Evolutionary conservation across 2,888 invertebrate genomes (phyloP), one percentile per base, ranked within the genome.

Genomic region (Anagyrus pseudococci): DNA sequence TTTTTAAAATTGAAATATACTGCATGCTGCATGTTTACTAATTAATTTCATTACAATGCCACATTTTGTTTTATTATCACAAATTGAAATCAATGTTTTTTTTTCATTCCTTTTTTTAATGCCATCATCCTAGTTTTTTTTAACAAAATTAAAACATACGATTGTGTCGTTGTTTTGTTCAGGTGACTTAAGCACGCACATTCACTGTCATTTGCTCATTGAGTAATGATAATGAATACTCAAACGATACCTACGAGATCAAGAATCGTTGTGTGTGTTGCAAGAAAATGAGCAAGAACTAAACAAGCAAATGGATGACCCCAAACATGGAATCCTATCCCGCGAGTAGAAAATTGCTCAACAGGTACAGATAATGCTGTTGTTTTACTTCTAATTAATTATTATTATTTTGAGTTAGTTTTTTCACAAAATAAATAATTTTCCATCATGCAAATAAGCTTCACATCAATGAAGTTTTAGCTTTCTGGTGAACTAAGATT

Each of bases 181-280:
- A 80, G 80, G 80, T 80, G 77, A 81, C 80, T 80, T 80, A 79
- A 81, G 80, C 76, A 79, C 78, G 67, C 64, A 62, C 58, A 64
- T 67, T 67, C 67, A 67, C 52, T 67, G 63, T 67, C 62, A 62
- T 64, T 64, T 33, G 58, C 61, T 66, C 67, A 63, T 63, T 65
- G 48, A 75, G 79, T 76, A 79, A 80, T 80, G 79, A 80, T 80
- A 80, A 78, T 79, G 80, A 80, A 78, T 73, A 63, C 60, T 69
- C 65, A 70, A 80, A 81, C 80, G 80, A 80, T 81, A 80, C 79
- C 79, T 80, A 81, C 76, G 80, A 81, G 80, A 81, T 81, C 80
- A 79, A 81, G 80, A 71, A 79, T 81, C 80, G 80, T 81, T 81
- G 78, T 81, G 80, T 81, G 80, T 81, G 78, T 80, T 81, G 80